Evolutionary conservation across 2,797 vertebrate species (phyloP).

Genomic region (Mionectes olivaceus): DNA sequence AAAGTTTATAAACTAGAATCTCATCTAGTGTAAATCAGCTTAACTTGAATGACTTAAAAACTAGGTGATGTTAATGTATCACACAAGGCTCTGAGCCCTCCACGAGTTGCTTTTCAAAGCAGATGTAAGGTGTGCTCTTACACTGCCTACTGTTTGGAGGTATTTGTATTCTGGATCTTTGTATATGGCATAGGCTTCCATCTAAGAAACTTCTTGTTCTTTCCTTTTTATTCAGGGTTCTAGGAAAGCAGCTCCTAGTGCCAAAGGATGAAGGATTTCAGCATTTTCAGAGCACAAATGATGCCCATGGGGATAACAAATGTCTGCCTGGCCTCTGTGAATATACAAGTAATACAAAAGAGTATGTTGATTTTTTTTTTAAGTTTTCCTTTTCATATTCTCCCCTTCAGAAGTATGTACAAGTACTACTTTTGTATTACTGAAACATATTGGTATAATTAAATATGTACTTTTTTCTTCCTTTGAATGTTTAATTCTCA

Average conservation of each 20-base stretch:
- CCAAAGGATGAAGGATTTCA: conserved; percentile 84
- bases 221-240: conserved; percentile 71
- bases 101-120: background rate
- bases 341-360: conserved; percentile 53
- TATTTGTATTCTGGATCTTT: background rate
- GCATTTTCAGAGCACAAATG: conserved; percentile 73
- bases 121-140: background rate
- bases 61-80: background rate
- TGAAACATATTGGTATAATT: background rate
- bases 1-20: background rate
- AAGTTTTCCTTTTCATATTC: background rate
- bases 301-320: background rate
- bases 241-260: conserved; percentile 82
- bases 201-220: background rate
- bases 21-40: background rate
- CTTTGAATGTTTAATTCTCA: background rate
- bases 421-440: background rate
- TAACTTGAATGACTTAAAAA: background rate
- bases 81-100: background rate
- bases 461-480: background rate
- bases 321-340: conserved; percentile 22
- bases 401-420: background rate
- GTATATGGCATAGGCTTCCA: background rate
- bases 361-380: conserved; percentile 73
- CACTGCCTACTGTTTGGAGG: background rate